A percentile compares a stretch with the other conserved stretches of the same genome.
Evolutionary conservation across 2,888 invertebrate species (phyloP).

Genomic region (Lasioglossum marginatum): DNA sequence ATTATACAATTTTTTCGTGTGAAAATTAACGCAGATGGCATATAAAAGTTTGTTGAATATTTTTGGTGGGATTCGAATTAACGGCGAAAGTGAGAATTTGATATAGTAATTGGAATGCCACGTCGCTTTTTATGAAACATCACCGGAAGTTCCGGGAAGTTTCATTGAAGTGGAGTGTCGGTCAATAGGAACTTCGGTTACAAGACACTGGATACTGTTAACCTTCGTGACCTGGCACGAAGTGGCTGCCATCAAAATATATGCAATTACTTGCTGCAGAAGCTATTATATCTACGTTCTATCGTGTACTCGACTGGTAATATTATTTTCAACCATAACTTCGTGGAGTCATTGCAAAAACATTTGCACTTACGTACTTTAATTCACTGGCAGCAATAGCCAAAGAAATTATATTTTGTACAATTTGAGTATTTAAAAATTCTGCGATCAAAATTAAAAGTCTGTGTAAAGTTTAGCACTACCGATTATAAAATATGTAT

Average conservation of each 20-base stretch:
- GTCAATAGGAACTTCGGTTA: conserved; percentile 13
- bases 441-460: not conserved
- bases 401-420: not conserved
- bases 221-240: not conserved
- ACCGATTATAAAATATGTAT: not conserved
- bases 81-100: not conserved
- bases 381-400: no score
- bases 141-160: not conserved
- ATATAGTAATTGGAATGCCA: not conserved
- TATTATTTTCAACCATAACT: not conserved
- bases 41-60: not conserved
- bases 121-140: not conserved
- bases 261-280: not conserved
- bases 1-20: not conserved
- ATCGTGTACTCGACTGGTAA: not conserved
- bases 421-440: not conserved
- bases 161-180: conserved; percentile 4
- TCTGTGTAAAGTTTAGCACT: not conserved
- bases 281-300: not conserved
- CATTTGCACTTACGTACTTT: not conserved
- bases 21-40: not conserved
- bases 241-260: conserved; percentile 8
- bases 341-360: not conserved
- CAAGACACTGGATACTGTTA: conserved; percentile 1
- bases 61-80: not conserved